Percentiles rank a stretch among this genome's conserved stretches.
Conservation (phyloP, 2,888 invertebrate genomes). For the Ariolimax columbianus region DNA sequence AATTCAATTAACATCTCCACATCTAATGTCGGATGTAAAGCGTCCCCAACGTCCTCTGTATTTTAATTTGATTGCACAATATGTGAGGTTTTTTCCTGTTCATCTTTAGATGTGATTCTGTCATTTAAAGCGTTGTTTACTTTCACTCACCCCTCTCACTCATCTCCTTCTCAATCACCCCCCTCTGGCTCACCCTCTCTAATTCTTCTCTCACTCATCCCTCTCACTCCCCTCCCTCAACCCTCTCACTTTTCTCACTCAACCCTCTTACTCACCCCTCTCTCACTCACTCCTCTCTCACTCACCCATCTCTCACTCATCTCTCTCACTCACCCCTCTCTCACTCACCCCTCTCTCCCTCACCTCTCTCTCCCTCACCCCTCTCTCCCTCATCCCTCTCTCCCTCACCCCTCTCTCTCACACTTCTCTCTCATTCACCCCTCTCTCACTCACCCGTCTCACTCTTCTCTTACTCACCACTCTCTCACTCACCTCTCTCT, state of each 20-base stretch:
- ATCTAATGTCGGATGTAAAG: too few relatives aligned
- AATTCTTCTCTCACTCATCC: too few relatives aligned
- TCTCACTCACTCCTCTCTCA: neutral
- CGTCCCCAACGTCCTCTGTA: too few relatives aligned
- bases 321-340: too few relatives aligned
- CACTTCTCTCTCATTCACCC: neutral
- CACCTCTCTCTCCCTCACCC: neutral
- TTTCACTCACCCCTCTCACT: neutral
- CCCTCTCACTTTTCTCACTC: neutral
- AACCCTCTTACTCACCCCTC: neutral
- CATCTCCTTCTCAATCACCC: too few relatives aligned
- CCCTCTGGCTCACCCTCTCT: too few relatives aligned
- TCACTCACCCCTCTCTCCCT: neutral
- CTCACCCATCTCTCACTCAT: neutral
- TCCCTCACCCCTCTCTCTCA: neutral
- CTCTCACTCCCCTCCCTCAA: slow-evolving; percentile 5
- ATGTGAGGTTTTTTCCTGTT: too few relatives aligned
- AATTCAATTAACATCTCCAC: too few relatives aligned
- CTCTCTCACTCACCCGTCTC: neutral
- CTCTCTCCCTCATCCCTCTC: neutral
- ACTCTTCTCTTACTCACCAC: neutral
- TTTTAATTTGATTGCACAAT: too few relatives aligned
- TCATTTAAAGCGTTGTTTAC: neutral
- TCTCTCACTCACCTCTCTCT: neutral
- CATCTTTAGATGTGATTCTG: too few relatives aligned